These are phyloP conservation scores for Bombus confusus DNA, from an alignment of 1,140 invertebrate genomes.

Conservation along the genomic window DNA sequence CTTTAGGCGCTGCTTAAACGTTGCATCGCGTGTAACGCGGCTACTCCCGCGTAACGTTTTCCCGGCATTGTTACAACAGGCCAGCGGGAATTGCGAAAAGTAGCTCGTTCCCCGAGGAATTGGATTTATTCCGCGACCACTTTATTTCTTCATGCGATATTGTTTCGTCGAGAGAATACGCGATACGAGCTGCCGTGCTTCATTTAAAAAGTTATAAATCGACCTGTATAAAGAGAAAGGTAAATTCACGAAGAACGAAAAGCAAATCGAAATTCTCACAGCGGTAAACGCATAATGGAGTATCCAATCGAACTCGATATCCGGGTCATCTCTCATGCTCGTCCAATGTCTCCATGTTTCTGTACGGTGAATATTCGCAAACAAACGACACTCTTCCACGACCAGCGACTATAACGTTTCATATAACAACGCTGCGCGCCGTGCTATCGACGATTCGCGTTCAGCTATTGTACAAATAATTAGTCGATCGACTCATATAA, in stretches of 20 bases:
- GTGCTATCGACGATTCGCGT: background rate
- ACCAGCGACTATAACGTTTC: background rate
- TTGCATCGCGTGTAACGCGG: constrained; percentile 26
- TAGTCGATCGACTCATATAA: background rate
- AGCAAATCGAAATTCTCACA: background rate
- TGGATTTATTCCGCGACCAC: background rate
- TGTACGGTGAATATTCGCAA: background rate
- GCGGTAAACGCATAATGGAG: background rate
- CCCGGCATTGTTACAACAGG: background rate
- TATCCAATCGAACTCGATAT: background rate
- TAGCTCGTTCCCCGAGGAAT: background rate
- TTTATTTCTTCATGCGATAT: background rate
- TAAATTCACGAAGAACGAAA: background rate
- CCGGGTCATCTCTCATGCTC: background rate
- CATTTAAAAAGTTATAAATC: background rate
- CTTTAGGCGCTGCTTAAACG: constrained; percentile 29
- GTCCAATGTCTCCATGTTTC: background rate
- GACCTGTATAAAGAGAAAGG: background rate
- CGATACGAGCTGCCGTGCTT: background rate
- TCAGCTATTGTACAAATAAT: background rate
- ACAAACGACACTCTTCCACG: background rate
- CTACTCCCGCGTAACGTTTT: background rate
- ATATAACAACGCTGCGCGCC: background rate
- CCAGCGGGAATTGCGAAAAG: background rate
- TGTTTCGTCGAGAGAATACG: background rate